Conservation (phyloP, 1,140 invertebrate genomes). For the Drosophila kikkawai region DNA sequence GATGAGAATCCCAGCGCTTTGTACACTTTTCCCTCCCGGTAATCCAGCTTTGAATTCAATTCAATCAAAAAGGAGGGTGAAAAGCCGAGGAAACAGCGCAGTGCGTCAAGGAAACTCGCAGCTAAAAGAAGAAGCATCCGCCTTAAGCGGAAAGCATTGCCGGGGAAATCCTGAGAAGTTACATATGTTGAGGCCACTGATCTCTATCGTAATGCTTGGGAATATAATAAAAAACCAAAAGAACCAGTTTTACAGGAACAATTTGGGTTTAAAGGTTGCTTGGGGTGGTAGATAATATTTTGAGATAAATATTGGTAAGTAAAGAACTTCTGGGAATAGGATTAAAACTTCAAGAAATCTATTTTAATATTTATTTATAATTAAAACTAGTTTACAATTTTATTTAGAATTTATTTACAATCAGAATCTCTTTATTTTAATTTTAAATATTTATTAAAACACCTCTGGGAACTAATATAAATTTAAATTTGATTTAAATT, state of each 20-base stretch:
- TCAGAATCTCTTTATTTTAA: no score
- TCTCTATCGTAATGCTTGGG: conserved; percentile 13
- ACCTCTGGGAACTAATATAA: no score
- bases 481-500: no score
- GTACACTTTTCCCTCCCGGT: conserved; percentile 43
- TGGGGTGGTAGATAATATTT: not conserved
- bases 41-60: conserved; percentile 68
- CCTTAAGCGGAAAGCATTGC: conserved; percentile 20
- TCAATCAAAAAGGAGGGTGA: conserved; percentile 56
- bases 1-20: conserved; percentile 39
- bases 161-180: conserved; percentile 49
- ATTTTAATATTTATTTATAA: no score
- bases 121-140: not conserved
- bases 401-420: no score
- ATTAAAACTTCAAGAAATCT: not conserved
- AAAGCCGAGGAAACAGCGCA: conserved; percentile 43
- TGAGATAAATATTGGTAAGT: not conserved
- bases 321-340: no score
- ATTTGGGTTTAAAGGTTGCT: not conserved
- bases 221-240: not conserved
- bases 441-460: not conserved
- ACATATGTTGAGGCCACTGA: conserved; percentile 51
- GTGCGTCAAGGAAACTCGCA: conserved; percentile 31
- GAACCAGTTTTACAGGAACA: conserved; percentile 6
- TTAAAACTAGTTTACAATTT: no score